Evolutionary conservation across 2,888 invertebrate genomes (phyloP), one percentile per base, ranked within the genome.

Genomic region (Ommatoiulus sabulosus): DNA sequence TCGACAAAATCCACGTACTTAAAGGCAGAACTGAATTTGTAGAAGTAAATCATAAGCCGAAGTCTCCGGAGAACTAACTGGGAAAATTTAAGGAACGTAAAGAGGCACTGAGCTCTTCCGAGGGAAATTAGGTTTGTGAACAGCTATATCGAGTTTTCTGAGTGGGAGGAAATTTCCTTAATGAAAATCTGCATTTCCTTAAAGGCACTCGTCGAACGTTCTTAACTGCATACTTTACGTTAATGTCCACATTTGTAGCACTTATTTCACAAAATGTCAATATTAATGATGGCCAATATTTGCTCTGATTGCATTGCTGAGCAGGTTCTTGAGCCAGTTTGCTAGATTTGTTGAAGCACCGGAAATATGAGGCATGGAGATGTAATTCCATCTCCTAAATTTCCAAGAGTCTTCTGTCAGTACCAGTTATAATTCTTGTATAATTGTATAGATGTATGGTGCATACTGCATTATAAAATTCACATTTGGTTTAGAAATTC

Each of bases 91-190:
- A 80, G 80, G 24, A 80, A 35, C 24, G 80, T 24, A 15, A 80
- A 80, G 35, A 80, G 80, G 80, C 24, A 80, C 35, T 35, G 80
- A 80, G 35, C 80, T 35, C 24, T 35, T 80, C 80, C 10, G 35
- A 80, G 35, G 80, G 24, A 80, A 80, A 80, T 80, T 80, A 80
- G 80, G 80, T 80, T 80, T 80, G 24, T 35, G 80, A 80, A 35
- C 80, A 80, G 80, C 63, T n/a, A 80, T 80, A 80, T 80, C 35
- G 80, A 10, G 35, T 80, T 80, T 80, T 35, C 15, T 35, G 80
- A 80, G 80, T 80, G 80, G 80, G 12, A 35, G 24, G 12, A 35
- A 80, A 80, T 35, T 10, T 80, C 35, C 80, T 80, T 80, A 80
- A 80, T 80, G 80, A 80, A 80, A 80, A 80, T 80, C 12, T 80